Base-by-base conservation (phyloP, 2,797 vertebrate species). In the Onychomys arenicola region DNA sequence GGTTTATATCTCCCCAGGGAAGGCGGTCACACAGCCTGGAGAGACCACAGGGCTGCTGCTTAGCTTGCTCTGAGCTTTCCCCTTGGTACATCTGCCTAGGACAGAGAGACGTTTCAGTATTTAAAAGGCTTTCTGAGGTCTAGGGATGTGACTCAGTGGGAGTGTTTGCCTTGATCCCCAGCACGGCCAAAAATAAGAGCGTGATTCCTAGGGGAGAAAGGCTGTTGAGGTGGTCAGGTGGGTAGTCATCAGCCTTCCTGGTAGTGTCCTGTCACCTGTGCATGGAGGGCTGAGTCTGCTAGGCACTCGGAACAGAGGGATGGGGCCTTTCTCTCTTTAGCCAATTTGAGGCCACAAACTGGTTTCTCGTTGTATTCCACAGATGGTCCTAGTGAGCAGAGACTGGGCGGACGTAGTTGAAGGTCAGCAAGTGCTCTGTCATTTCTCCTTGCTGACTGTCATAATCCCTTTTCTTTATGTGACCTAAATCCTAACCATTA, bases 401-500 rank as follows among this genome's bases (percentile, higher is more conserved):
- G 16, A 0, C 17, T 34, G 8, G 43, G 4, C 19, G 0, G 40
- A 6, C 11, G 0, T 19, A 1, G 37, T 27, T 32, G 37, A 32
- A 23, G 83, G 29, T 29, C 71, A 32, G 46, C 55, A 90, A 37
- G 37, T 29, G 6, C 40, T 9, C 16, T n/a, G 63, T 43, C 57
- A 61, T 55, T 75, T 46, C 49, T 21, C 0, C 0, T 52, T 84
- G 71, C 71, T 76, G 69, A 3, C 77, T 17, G 0, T 61, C 11
- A 0, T 12, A 29, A 59, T 55, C 81, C 77, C 67, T 92, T 46
- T 4, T 71, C 65, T 93, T 52, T 81, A 49, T 77, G 25, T 75
- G 65, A 78, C 78, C 34, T 86, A 10, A 89, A 43, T 93, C 92
- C 69, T 52, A 37, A 69, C 88, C 88, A 27, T 83, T 63, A 71